A percentile compares a stretch with the other conserved stretches of the same genome.
Conservation (phyloP, 2,113 vertebrate species). For the Thalassarche chlororhynchos region DNA sequence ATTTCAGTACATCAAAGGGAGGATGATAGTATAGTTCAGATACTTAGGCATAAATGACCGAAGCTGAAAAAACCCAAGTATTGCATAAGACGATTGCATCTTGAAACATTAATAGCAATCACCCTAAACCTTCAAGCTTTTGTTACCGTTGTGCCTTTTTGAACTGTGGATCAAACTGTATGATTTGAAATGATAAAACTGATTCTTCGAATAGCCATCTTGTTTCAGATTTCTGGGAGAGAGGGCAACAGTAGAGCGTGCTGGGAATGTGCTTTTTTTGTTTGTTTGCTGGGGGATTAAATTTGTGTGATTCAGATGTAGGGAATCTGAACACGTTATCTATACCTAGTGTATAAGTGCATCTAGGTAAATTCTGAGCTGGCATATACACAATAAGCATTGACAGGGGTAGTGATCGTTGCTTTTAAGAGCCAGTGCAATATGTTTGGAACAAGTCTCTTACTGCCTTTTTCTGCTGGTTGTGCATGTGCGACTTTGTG, state of each 20-base stretch:
- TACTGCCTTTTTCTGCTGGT: neutral
- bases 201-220: neutral
- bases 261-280: neutral
- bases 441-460: neutral
- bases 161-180: neutral
- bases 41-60: neutral
- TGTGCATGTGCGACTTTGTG: fast-evolving
- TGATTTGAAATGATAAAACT: neutral
- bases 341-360: neutral
- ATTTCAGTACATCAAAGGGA: neutral
- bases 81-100: neutral
- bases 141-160: neutral
- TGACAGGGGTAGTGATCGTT: neutral
- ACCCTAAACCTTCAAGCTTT: neutral
- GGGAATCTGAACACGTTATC: neutral
- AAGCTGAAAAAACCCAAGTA: neutral
- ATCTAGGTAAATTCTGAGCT: neutral
- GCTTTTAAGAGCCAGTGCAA: neutral
- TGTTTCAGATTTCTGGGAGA: neutral
- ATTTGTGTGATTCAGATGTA: neutral
- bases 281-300: neutral
- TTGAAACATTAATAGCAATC: neutral
- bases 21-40: neutral
- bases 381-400: neutral
- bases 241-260: neutral